Base-by-base conservation (phyloP, 2,113 vertebrate genomes). In the Nothoprocta pentlandii region DNA sequence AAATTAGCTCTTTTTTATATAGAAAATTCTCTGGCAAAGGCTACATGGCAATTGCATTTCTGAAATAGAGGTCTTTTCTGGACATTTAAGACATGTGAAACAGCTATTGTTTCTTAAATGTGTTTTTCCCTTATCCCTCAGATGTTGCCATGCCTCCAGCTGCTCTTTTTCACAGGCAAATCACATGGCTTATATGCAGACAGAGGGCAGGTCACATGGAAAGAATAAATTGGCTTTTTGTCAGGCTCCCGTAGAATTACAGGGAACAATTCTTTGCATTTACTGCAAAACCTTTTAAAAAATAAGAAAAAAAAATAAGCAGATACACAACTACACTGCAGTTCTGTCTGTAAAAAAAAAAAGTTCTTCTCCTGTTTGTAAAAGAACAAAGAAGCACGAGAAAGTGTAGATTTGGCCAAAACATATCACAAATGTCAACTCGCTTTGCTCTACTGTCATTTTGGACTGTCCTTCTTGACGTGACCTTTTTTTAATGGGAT, bases 211-310 rank as follows among this genome's bases (percentile, higher is more conserved):
- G 41, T 93, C 61, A 80, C 39, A 61, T 8, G 23, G 25, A 92
- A 84, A 56, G 61, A 81, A 73, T 54, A 51, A 75, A 61, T 3
- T 81, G 77, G 17, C 34, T 91, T 93, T 92, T 74, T 89, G 71
- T 93, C 91, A 93, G 75, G 54, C 23, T 92, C 22, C 25, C 66
- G 32, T 9, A 71, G 68, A 81, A 92, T 85, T 51, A 84, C 63
- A 76, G 64, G 51, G 85, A 93, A 32, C 49, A 92, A 80, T 42
- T 56, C 42, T 75, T 69, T 69, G 53, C 10, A 61, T 26, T 74
- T 92, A 49, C 39, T 51, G 23, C 12, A 92, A 88, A 85, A 42
- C 3, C 22, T 90, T 94, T 93, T 32, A 10, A 73, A 73, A 80
- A 74, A 61, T 34, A 89, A 70, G 0, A 1, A 0, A 1, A 77